These are phyloP conservation scores for Himalopsyche phryganea DNA, from an alignment of 1,140 invertebrate genomes.

Conservation along the genomic window DNA sequence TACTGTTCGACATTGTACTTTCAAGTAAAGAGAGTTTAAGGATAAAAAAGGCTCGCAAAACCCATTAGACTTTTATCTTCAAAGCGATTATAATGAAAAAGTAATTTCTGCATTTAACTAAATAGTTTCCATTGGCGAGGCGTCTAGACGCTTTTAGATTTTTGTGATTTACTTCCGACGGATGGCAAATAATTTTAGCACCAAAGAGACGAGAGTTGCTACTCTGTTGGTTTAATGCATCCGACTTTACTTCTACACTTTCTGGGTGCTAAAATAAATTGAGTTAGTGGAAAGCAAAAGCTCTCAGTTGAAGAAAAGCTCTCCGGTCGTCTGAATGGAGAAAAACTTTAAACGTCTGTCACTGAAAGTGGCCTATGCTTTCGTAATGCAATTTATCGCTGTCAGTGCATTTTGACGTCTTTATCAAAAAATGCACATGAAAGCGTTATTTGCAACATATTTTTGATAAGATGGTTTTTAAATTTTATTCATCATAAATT, in stretches of 20 bases:
- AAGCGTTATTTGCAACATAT: no score
- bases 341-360: slow-evolving; percentile 16
- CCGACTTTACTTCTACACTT: slow-evolving; percentile 9
- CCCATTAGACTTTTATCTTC: no score
- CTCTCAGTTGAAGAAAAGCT: slow-evolving; percentile 2
- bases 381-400: slow-evolving; percentile 6
- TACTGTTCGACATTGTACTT: no score
- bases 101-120: slow-evolving; percentile 18
- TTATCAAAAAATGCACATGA: no score
- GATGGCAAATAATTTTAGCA: slow-evolving; percentile 15
- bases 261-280: slow-evolving; percentile 23
- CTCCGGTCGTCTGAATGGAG: slow-evolving; percentile 4
- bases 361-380: neutral
- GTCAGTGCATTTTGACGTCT: neutral
- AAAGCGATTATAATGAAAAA: slow-evolving; percentile 3
- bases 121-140: neutral
- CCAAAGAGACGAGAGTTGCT: neutral
- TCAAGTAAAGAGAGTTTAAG: no score
- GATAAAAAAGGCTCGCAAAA: no score
- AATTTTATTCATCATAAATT: no score
- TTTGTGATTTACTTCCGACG: slow-evolving; percentile 20
- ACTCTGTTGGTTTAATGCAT: slow-evolving; percentile 20
- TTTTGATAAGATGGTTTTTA: no score
- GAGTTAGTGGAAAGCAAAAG: slow-evolving; percentile 16
- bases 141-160: slow-evolving; percentile 1